These are phyloP conservation scores for Macropus fuliginosus DNA, from an alignment of 2,797 vertebrate genomes.

Conservation along the genomic window DNA sequence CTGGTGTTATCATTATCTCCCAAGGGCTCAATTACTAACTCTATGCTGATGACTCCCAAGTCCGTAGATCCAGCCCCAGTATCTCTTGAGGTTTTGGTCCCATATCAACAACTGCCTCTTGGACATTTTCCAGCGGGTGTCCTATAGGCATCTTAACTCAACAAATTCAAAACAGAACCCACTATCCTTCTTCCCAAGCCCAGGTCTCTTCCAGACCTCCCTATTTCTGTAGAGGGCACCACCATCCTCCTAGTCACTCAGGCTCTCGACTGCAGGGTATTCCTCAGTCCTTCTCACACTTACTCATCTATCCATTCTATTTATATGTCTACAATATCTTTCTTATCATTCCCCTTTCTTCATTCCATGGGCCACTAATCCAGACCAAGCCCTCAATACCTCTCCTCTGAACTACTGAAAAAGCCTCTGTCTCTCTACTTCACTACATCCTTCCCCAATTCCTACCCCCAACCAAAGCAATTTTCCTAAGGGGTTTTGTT, in stretches of 20 bases:
- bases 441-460: background rate
- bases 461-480: background rate
- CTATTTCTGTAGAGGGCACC: background rate
- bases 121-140: background rate
- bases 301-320: background rate
- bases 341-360: background rate
- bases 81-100: background rate
- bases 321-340: background rate
- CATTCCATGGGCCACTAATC: background rate
- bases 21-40: background rate
- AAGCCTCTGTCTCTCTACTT: background rate
- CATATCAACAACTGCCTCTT: background rate
- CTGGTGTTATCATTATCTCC: background rate
- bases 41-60: background rate
- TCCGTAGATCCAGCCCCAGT: background rate
- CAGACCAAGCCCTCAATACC: background rate
- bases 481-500: background rate
- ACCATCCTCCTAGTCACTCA: background rate
- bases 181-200: background rate
- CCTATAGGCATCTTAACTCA: background rate
- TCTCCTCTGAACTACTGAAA: background rate
- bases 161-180: background rate
- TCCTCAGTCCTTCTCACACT: background rate
- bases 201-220: background rate
- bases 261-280: background rate